A percentile compares a stretch with the other conserved stretches of the same genome.
Conservation (phyloP, 2,888 invertebrate genomes). For the Marasmarcha lunaedactyla region DNA sequence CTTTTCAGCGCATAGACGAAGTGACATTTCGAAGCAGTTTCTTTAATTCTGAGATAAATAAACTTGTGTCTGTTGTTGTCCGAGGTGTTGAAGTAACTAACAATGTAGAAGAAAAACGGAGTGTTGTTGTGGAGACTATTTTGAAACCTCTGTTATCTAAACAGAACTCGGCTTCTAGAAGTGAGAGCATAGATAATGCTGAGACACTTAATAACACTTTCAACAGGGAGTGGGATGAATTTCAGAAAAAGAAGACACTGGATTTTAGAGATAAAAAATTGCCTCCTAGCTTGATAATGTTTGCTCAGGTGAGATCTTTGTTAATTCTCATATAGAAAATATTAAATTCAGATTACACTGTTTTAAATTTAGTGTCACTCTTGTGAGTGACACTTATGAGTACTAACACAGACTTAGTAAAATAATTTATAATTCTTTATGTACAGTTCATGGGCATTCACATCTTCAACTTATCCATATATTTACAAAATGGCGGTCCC, state of each 20-base stretch:
- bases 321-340: too few relatives aligned
- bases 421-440: too few relatives aligned
- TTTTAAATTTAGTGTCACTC: too few relatives aligned
- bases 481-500: slow-evolving; percentile 36
- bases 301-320: slow-evolving; percentile 80
- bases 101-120: slow-evolving; percentile 70
- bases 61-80: slow-evolving; percentile 84
- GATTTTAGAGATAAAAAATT: slow-evolving; percentile 83
- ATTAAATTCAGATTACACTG: too few relatives aligned
- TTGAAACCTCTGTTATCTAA: slow-evolving; percentile 60
- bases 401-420: too few relatives aligned
- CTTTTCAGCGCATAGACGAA: slow-evolving; percentile 83
- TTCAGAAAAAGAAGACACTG: slow-evolving; percentile 37
- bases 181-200: slow-evolving; percentile 23
- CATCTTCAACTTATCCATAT: slow-evolving; percentile 77
- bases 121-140: slow-evolving; percentile 54
- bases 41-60: slow-evolving; percentile 89
- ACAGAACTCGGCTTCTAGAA: slow-evolving; percentile 40
- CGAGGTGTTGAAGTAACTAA: slow-evolving; percentile 85
- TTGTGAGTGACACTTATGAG: too few relatives aligned
- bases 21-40: slow-evolving; percentile 88
- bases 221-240: slow-evolving; percentile 23
- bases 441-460: slow-evolving; percentile 90
- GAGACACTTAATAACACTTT: slow-evolving; percentile 17
- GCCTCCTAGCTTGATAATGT: slow-evolving; percentile 82